Conservation (phyloP, 2,113 vertebrate genomes). For the Tonatia bakeri region DNA sequence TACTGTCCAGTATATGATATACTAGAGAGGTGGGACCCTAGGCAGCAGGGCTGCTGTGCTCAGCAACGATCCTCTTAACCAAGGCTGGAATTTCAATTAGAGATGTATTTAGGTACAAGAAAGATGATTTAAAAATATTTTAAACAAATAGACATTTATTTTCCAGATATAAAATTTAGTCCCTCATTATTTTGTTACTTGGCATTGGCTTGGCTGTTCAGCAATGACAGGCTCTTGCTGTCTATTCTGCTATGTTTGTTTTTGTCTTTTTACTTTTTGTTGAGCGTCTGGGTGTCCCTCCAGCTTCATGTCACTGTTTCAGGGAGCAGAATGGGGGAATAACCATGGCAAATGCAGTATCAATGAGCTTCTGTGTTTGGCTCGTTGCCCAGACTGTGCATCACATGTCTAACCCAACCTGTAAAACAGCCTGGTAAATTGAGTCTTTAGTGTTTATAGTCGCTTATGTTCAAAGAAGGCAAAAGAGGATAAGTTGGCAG, state of each 20-base stretch:
- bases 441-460: not conserved
- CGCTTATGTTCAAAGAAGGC: not conserved
- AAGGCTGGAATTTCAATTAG: not conserved
- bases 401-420: not conserved
- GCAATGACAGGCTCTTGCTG: not conserved
- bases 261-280: not conserved
- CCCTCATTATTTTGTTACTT: not conserved
- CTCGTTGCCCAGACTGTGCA: not conserved
- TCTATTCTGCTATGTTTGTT: not conserved
- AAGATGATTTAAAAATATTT: not conserved
- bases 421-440: not conserved
- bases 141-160: not conserved
- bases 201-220: not conserved
- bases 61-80: not conserved
- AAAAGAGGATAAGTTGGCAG: not conserved
- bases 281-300: not conserved
- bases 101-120: not conserved
- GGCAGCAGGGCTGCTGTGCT: not conserved
- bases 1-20: too few species aligned
- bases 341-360: not conserved
- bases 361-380: not conserved
- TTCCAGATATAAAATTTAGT: not conserved
- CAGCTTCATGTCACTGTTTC: not conserved
- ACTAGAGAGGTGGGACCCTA: not conserved
- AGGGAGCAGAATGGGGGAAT: not conserved